Percentiles rank a stretch among this genome's conserved stretches.
These are phyloP conservation scores for Lepus oiostolus DNA, from an alignment of 2,797 vertebrate species.

Conservation along the genomic window DNA sequence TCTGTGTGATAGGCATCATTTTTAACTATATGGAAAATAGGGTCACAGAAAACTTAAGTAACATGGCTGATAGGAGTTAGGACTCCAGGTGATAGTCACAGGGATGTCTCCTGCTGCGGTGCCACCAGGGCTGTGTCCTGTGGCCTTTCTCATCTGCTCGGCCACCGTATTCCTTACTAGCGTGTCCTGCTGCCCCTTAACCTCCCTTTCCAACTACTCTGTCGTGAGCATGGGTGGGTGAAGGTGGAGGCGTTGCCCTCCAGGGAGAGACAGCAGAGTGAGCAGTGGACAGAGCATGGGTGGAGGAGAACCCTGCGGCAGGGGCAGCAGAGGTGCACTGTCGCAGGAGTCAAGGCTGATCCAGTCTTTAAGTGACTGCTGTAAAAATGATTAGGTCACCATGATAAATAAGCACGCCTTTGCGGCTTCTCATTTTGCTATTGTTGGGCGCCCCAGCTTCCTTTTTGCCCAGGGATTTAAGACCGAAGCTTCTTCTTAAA, in stretches of 20 bases:
- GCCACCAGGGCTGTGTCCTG: background rate
- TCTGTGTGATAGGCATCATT: background rate
- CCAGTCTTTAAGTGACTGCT: background rate
- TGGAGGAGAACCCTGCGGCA: no score
- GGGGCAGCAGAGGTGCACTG: background rate
- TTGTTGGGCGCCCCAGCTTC: background rate
- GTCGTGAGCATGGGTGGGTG: no score
- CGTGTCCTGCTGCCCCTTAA: background rate
- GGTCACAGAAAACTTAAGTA: background rate
- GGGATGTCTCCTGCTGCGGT: background rate
- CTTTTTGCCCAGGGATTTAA: conserved; percentile 9
- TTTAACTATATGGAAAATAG: background rate
- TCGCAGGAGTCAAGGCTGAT: background rate
- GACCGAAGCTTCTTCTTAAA: background rate
- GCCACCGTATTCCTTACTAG: background rate
- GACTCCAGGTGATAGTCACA: background rate
- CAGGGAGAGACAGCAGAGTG: background rate
- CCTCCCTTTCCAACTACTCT: background rate
- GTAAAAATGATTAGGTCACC: background rate
- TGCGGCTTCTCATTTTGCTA: background rate
- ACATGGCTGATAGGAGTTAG: background rate
- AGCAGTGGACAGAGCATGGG: no score
- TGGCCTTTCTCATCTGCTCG: background rate
- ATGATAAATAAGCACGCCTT: background rate
- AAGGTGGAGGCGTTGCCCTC: background rate